Evolutionary conservation across 2,113 vertebrate genomes (phyloP).

Genomic region (Serinus canaria): DNA sequence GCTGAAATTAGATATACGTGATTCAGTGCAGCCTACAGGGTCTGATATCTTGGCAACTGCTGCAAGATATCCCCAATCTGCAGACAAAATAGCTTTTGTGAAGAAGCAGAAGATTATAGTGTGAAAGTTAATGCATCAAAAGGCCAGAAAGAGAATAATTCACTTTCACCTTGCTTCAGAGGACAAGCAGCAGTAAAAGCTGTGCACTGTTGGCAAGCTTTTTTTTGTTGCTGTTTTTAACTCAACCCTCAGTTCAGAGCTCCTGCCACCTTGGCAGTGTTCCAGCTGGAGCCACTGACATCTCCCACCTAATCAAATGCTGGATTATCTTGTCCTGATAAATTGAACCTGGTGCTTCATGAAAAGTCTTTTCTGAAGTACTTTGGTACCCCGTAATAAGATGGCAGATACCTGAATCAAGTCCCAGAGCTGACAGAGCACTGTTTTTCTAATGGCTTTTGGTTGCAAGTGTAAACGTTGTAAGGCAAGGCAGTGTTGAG

Average conservation of each 20-base stretch:
- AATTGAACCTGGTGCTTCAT: conserved; percentile 74
- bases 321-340: conserved; percentile 82
- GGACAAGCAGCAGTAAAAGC: conserved; percentile 65
- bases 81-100: conserved; percentile 47
- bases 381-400: conserved; percentile 56
- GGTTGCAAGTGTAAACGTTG: conserved; percentile 79
- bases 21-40: neutral
- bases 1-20: neutral
- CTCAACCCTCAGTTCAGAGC: conserved; percentile 26
- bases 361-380: conserved; percentile 75
- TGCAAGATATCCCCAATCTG: neutral
- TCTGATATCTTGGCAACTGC: neutral
- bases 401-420: conserved; percentile 71
- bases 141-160: conserved; percentile 52
- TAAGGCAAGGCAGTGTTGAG: conserved; percentile 60
- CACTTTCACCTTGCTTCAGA: conserved; percentile 76
- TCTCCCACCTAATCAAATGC: conserved; percentile 77
- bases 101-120: conserved; percentile 19
- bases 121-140: conserved; percentile 33
- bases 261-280: conserved; percentile 30
- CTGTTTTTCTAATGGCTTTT: conserved; percentile 77
- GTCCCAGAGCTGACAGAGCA: conserved; percentile 71
- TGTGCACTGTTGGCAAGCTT: conserved; percentile 55
- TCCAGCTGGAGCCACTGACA: conserved; percentile 67
- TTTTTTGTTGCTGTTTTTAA: conserved; percentile 60